phyloP scores from a whole-genome alignment of 2,797 vertebrate species.

The Columba guinea region DNA sequence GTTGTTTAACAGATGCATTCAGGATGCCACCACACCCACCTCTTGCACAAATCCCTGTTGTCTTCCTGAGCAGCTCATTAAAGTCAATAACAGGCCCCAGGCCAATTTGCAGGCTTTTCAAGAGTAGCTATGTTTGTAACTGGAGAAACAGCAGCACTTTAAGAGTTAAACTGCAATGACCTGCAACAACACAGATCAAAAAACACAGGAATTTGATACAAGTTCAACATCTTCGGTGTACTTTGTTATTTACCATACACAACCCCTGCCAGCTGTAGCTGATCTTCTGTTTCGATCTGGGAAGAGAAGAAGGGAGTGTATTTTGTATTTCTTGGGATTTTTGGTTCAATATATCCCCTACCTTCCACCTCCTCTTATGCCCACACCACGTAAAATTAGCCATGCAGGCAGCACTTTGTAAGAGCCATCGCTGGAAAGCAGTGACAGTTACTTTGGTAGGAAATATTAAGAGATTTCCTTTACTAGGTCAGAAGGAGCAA shows the following conservation, averaged over 20 bases:
- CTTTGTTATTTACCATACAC: constrained; percentile 2
- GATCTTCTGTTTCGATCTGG: neutral
- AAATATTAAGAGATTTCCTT: neutral
- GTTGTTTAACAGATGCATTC: neutral
- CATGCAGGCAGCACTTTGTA: neutral
- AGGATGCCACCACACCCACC: neutral
- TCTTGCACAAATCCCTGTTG: neutral
- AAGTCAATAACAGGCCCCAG: neutral
- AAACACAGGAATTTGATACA: neutral
- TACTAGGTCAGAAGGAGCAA: neutral
- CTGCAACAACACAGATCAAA: neutral
- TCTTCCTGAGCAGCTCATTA: constrained; percentile 21
- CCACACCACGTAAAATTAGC: rapidly evolving
- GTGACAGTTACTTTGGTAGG: neutral
- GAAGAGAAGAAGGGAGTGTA: neutral
- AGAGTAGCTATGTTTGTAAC: neutral
- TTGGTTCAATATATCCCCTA: neutral
- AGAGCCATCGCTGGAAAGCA: rapidly evolving
- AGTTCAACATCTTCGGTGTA: neutral
- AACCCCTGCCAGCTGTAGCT: neutral
- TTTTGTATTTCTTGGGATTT: neutral
- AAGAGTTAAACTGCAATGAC: constrained; percentile 21
- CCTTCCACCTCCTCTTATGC: neutral
- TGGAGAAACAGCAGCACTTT: neutral
- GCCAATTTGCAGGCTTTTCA: neutral